These are phyloP conservation scores for Nerophis ophidion DNA, from an alignment of 2,113 vertebrate genomes.

Conservation along the genomic window DNA sequence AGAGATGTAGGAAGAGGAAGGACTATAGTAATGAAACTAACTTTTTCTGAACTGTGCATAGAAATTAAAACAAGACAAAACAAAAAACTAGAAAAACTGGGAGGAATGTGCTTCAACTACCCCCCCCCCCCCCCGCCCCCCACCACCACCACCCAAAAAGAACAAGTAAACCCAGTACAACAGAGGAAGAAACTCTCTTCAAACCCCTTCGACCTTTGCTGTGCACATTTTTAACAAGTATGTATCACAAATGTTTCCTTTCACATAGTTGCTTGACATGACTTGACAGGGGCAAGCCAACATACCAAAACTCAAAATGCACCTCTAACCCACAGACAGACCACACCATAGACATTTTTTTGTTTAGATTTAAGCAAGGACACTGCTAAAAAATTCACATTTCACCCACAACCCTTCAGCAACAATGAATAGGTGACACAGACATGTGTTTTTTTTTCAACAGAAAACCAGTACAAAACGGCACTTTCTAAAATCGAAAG, in stretches of 20 bases:
- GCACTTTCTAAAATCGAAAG: no score
- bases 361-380: background rate
- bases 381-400: background rate
- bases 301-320: background rate
- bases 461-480: background rate
- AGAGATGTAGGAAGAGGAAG: background rate
- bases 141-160: no score
- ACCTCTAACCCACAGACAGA: background rate
- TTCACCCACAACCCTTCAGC: background rate
- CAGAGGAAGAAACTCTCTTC: background rate
- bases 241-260: no score
- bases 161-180: background rate
- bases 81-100: conserved; percentile 7
- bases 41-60: background rate
- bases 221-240: no score
- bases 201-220: background rate
- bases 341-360: background rate
- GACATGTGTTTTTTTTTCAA: background rate
- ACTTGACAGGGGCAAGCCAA: background rate
- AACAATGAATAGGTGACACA: background rate
- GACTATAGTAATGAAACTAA: conserved; percentile 18
- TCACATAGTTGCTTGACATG: no score
- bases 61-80: conserved; percentile 5
- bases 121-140: no score
- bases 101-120: background rate